Base-by-base conservation (phyloP, 2,888 invertebrate species). In the Drosophila colorata region DNA sequence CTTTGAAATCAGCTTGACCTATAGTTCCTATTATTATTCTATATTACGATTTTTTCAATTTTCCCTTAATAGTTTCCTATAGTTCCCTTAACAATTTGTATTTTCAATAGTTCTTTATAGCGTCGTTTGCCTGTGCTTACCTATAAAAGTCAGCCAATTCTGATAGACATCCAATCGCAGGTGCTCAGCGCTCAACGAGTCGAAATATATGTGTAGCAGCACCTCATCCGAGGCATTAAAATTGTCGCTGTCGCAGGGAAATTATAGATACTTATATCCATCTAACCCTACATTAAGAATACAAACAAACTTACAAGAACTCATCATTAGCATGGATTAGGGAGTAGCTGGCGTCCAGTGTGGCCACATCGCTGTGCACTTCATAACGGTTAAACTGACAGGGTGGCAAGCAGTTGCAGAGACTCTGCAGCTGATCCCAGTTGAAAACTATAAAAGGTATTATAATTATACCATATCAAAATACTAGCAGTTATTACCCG, bases 71-170 rank as follows among this genome's bases (percentile, higher is more conserved):
- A 25, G 0, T 25, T 25, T 1, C 1, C 2, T 25, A 25, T 25
- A 7, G 25, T 1, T 25, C 25, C 7, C 25, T 7, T 25, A 25
- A 25, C 9, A 2, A 28, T 9, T 9, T 9, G n/a, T 28, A 2
- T 28, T 0, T 8, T 6, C 1, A 7, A 7, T 28, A 46, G 67
- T 56, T 31, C 40, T 2, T 38, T 61, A 13, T 28, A 56, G 8
- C 13, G 2, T 16, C 7, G 25, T 14, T 31, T n/a, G n/a, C 33
- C 33, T 44, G 20, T 40, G 71, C 72, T 74, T 91, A 95, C 95
- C 95, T 65, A 95, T 92, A 78, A 95, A 91, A 79, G 94, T 94
- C 82, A 95, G 93, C 95, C 95, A 96, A 82, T 94, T 95, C 74
- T 95, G 94, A 86, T 93, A 93, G 55, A 95, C 93, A 89, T 95